Evolutionary conservation across 2,113 vertebrate species (phyloP).

Genomic region (Baryphthengus martii): DNA sequence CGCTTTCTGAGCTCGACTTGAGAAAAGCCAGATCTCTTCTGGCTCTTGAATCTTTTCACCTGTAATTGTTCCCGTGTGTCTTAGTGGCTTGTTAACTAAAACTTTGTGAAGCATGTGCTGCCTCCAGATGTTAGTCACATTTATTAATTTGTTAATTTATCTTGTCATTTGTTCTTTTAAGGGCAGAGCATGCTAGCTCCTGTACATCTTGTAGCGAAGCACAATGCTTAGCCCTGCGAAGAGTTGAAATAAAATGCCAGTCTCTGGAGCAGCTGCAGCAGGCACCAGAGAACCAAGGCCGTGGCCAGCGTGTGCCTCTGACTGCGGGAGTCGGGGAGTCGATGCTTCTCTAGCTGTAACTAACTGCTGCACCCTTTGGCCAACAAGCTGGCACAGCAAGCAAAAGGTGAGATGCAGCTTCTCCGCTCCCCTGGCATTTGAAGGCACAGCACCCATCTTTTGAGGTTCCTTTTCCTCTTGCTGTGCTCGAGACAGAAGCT

Average conservation of each 20-base stretch:
- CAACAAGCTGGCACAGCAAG: not conserved
- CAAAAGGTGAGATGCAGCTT: not conserved
- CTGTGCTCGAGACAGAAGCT: not conserved
- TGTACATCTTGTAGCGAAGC: not conserved
- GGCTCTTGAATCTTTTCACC: not conserved
- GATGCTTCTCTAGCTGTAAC: not conserved
- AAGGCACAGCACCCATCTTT: not conserved
- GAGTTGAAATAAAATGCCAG: fast-evolving
- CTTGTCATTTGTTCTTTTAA: not conserved
- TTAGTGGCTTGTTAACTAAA: not conserved
- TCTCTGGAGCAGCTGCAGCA: not conserved
- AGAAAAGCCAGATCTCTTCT: not conserved
- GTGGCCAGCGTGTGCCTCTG: not conserved
- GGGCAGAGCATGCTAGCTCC: not conserved
- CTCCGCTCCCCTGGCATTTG: fast-evolving
- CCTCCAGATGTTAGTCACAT: not conserved
- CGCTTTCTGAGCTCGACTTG: not conserved
- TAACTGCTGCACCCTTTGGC: fast-evolving
- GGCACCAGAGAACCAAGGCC: fast-evolving
- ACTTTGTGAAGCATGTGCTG: not conserved
- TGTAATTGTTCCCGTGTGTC: not conserved
- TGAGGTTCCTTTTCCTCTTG: not conserved
- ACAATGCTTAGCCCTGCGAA: not conserved
- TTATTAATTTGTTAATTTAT: not conserved
- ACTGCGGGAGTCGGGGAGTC: fast-evolving